phyloP scores from a whole-genome alignment of 1,140 invertebrate species.

The Ostrea denselamellosa region DNA sequence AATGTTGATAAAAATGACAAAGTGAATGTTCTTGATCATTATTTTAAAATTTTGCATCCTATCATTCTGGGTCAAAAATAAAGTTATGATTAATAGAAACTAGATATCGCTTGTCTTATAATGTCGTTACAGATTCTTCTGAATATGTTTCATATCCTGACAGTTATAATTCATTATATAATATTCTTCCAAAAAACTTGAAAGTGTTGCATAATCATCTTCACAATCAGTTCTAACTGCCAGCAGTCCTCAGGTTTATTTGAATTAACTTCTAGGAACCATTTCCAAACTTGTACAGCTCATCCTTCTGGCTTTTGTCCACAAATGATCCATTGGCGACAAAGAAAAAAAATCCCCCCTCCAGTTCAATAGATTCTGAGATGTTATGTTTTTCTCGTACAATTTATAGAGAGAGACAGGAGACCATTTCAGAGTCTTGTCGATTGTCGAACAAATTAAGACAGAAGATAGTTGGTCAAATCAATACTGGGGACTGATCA shows the following conservation, averaged over 20 bases:
- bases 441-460: slow-evolving; percentile 34
- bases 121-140: background rate
- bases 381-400: background rate
- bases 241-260: background rate
- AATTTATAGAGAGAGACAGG: background rate
- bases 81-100: background rate
- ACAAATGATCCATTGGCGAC: background rate
- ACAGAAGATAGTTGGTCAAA: slow-evolving; percentile 35
- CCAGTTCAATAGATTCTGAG: background rate
- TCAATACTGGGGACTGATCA: background rate
- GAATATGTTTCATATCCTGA: background rate
- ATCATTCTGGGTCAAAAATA: background rate
- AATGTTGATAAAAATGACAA: background rate
- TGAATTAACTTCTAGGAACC: background rate
- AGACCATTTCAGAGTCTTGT: slow-evolving; percentile 23
- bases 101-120: background rate
- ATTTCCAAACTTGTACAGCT: background rate
- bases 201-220: background rate
- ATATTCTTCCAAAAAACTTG: background rate
- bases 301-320: background rate
- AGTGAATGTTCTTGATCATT: background rate
- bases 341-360: slow-evolving; percentile 7
- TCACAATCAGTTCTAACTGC: background rate
- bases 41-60: background rate
- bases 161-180: background rate